Conservation (phyloP, 2,888 invertebrate species). For the Bursaphelenchus okinawaensis region DNA sequence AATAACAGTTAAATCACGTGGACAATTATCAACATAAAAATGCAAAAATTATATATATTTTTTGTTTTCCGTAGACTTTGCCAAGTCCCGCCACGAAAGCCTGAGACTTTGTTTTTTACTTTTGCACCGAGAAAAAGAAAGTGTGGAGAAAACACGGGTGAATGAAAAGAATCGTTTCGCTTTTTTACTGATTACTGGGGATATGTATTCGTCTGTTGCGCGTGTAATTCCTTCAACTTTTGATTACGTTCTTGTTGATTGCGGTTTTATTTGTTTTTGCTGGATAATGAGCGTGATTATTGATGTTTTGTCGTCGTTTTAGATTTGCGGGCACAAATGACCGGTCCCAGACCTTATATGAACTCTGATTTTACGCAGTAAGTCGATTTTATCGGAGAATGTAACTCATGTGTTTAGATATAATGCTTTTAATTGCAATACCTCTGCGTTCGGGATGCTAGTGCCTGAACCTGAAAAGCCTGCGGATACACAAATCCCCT, state of each 20-base stretch:
- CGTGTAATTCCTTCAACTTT: no score
- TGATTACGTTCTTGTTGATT: no score
- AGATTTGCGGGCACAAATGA: background rate
- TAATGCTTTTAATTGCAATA: no score
- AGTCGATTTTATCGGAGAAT: no score
- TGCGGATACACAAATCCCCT: background rate
- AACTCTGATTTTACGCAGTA: background rate
- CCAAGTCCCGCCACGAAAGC: background rate
- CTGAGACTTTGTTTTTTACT: background rate
- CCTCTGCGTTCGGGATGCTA: background rate
- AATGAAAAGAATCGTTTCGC: background rate
- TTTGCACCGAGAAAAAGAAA: background rate
- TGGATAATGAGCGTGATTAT: no score
- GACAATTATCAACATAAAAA: no score
- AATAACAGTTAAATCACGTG: no score
- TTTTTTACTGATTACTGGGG: background rate
- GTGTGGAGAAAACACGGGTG: background rate
- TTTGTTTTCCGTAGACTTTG: background rate
- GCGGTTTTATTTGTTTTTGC: no score
- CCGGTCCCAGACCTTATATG: background rate
- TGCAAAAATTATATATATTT: no score
- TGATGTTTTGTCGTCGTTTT: background rate
- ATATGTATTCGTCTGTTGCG: no score
- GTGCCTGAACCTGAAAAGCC: background rate
- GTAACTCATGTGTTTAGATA: no score